Conservation (phyloP, 2,113 vertebrate genomes). For the Cebus imitator region DNA sequence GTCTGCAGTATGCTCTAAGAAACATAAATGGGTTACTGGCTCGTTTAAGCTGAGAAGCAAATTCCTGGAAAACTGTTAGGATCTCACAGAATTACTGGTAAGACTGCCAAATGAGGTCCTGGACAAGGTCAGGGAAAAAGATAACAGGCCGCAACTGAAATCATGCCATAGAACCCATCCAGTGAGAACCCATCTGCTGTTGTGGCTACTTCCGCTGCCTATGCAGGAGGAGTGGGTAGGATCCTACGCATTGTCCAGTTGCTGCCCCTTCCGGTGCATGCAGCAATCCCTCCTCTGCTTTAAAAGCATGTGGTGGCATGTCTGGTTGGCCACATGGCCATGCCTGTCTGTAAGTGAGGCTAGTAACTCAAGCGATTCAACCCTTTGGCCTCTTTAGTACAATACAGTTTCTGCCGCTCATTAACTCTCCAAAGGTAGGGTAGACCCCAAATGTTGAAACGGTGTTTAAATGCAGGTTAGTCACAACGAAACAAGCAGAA, state of each 20-base stretch:
- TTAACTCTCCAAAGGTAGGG: background rate
- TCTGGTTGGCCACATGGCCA: background rate
- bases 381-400: background rate
- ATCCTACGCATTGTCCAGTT: background rate
- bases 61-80: background rate
- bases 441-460: background rate
- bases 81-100: background rate
- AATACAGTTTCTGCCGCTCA: background rate
- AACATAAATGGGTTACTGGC: background rate
- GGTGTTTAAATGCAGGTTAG: background rate
- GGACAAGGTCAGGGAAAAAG: background rate
- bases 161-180: background rate
- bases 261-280: background rate
- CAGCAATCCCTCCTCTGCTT: background rate
- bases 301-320: background rate
- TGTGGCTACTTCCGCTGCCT: background rate
- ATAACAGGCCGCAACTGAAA: background rate
- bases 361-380: background rate
- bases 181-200: background rate
- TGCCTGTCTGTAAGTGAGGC: background rate
- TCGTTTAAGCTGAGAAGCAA: conserved; percentile 6
- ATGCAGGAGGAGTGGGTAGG: no score
- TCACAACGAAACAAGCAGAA: background rate
- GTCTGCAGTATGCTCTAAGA: background rate
- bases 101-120: background rate